A percentile compares a stretch with the other conserved stretches of the same genome.
Conservation (phyloP, 2,888 invertebrate genomes). For the Caprella mutica region DNA sequence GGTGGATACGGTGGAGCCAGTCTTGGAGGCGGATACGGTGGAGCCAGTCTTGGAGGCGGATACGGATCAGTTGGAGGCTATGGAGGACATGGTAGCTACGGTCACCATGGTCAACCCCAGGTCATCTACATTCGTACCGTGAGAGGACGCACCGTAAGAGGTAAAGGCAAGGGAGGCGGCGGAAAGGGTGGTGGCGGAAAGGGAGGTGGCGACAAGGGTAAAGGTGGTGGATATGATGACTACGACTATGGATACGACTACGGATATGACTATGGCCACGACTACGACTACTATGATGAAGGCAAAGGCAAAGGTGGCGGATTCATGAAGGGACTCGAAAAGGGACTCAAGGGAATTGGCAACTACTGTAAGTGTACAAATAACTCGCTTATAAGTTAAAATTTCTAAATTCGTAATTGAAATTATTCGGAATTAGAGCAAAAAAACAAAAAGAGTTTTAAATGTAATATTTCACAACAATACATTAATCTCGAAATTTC, state of each 20-base stretch:
- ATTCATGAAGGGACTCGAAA: neutral
- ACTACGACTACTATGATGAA: conserved; percentile 10
- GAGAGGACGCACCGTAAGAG: neutral
- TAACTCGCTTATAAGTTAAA: no score
- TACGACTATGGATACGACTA: conserved; percentile 9
- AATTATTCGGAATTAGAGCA: no score
- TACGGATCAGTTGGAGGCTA: neutral
- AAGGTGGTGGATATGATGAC: conserved; percentile 6
- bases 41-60: neutral
- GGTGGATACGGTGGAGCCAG: neutral
- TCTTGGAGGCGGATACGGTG: neutral
- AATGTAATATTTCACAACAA: no score
- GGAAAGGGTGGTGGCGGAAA: neutral
- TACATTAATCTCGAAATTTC: no score
- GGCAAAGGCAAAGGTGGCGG: conserved; percentile 1
- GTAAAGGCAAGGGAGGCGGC: neutral
- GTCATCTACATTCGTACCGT: neutral
- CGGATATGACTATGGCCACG: no score
- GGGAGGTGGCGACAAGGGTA: neutral
- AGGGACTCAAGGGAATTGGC: conserved; percentile 2
- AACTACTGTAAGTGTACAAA: conserved; percentile 9
- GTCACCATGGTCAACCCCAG: neutral
- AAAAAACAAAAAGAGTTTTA: no score
- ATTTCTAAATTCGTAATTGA: no score
- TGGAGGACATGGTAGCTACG: no score